Evolutionary conservation across 2,797 vertebrate species (phyloP), one percentile per base, ranked within the genome.

Genomic region (Novumbra hubbsi): DNA sequence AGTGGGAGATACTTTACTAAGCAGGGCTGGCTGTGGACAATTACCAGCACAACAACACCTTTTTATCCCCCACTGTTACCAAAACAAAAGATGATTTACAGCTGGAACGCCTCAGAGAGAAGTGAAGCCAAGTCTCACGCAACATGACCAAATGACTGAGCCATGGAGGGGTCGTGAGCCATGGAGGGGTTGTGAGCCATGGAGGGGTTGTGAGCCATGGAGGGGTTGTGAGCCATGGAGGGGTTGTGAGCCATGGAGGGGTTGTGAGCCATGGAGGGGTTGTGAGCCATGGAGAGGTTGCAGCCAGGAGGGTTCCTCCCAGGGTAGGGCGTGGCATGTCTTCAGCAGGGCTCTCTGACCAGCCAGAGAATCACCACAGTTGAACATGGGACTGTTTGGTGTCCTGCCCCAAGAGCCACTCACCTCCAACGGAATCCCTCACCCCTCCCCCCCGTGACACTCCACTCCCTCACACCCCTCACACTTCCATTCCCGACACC

Each of bases 11-110:
- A 57, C 57, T 30, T 21, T 55, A 50, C 15, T 70, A 65, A 62
- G 74, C 24, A 67, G 70, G 76, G 30, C 7, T 32, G 64, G 68
- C 70, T 70, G n/a, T 5, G 41, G 67, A 34, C 9, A 70, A 66
- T 52, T 16, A 63, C 38, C 66, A 48, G 41, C 49, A 60, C 71
- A 73, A 73, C 28, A 55, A 21, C 48, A 71, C 73, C 76, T 66
- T 71, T 68, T n/a, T 66, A 72, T 34, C 16, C 30, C 68, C 14
- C 65, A 1, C 12, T 12, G 41, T 52, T 71, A 71, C 67, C 50
- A 80, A 81, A 84, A 75, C 73, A 75, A 76, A 73, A 73, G 38
- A 57, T 75, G 38, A 67, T 82, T 82, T 78, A 78, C 45, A 76
- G 71, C 72, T 73, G 38, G 49, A 48, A 24, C 76, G 74, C 72